Evolutionary conservation across 1,140 invertebrate species (phyloP), one percentile per base, ranked within the genome.

Genomic region (Drosophila parabipectinata): DNA sequence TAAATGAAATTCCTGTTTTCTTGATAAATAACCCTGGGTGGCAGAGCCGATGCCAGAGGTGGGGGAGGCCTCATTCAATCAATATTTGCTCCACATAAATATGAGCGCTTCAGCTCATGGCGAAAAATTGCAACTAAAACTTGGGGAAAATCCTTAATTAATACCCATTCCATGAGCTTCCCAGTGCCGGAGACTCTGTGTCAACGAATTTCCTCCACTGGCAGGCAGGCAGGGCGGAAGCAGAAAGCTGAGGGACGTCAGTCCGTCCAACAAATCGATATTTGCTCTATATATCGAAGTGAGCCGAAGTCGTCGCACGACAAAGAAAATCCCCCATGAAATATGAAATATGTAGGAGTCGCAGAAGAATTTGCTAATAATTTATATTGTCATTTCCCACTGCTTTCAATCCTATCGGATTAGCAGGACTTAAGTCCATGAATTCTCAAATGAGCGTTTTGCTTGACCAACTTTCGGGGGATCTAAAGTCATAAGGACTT

Each of bases 1-100:
- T 75, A 69, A 78, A 85, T 78, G 62, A 68, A 77, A 52, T 72
- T 64, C 66, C 60, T 34, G 67, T 80, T 58, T 66, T 58, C 54
- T 57, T 76, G 21, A 53, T 57, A 61, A 56, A 54, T 45, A 58
- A 44, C 55, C 32, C 9, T 37, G 53, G 52, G 32, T 30, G 37
- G 39, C n/a, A 0, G 4, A 5, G 34, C 32, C 30, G 10, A 18
- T 18, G 18, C 18, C 18, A 4, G 24, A 32, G 14, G 4, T 9
- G 28, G 37, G 15, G 39, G 41, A 28, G 3, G 44, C 18, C 28
- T 18, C 45, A 44, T 56, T 24, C 47, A 72, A 72, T 69, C 67
- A 69, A 69, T 69, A 69, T 69, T 69, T 69, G 64, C 53, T 69
- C 39, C 64, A 69, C 15, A 68, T 69, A 39, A 56, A 69, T 48